Evolutionary conservation across 2,113 vertebrate species (phyloP).

Genomic region (Candoia aspera): DNA sequence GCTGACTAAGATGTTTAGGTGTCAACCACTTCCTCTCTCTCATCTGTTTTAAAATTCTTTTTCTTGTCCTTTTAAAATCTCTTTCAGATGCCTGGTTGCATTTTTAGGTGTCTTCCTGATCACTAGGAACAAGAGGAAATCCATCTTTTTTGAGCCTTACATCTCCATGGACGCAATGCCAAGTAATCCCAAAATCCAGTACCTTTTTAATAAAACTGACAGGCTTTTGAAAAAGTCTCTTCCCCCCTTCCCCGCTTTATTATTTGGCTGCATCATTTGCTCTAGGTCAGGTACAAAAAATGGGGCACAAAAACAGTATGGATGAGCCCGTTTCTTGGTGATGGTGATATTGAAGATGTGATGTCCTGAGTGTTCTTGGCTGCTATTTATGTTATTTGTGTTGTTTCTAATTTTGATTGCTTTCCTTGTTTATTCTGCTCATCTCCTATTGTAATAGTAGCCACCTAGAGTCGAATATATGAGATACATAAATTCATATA

Average conservation of each 20-base stretch:
- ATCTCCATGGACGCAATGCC: conserved; percentile 93
- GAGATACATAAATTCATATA: no score
- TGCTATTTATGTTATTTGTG: not conserved
- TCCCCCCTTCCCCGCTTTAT: not conserved
- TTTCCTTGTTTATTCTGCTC: not conserved
- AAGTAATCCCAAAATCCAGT: conserved; percentile 73
- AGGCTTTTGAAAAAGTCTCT: not conserved
- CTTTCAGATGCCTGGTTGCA: conserved; percentile 81
- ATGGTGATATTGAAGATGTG: not conserved
- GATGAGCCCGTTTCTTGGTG: not conserved
- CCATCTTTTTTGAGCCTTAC: conserved; percentile 90
- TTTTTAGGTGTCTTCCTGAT: conserved; percentile 93
- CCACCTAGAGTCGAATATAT: not conserved
- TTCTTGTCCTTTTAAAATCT: not conserved
- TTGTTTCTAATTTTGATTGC: not conserved
- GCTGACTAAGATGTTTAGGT: not conserved
- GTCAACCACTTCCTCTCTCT: not conserved
- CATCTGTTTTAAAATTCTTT: not conserved
- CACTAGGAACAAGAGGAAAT: conserved; percentile 85
- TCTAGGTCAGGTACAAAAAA: not conserved
- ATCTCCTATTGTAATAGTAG: not conserved
- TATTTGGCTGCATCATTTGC: not conserved
- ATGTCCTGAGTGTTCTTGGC: not conserved
- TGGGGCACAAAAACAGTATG: not conserved
- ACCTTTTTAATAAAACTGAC: not conserved